These are phyloP conservation scores for Watsonalla binaria DNA, from an alignment of 2,888 invertebrate genomes.

Conservation along the genomic window DNA sequence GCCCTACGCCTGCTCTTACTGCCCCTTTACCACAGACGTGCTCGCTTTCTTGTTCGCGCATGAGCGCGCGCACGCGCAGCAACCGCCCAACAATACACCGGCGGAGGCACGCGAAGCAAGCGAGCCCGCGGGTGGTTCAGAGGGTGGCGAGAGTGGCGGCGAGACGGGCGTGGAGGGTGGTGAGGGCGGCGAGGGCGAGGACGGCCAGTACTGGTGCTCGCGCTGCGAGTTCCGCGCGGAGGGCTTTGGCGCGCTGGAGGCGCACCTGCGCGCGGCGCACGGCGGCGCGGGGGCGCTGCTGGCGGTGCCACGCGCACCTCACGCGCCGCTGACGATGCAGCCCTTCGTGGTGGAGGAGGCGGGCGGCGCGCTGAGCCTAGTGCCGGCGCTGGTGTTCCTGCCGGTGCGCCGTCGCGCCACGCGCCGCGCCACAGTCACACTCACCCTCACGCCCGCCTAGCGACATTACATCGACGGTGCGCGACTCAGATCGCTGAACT, in stretches of 20 bases:
- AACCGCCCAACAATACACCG: conserved; percentile 45
- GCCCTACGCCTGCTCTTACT: conserved; percentile 93
- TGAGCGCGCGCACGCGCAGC: conserved; percentile 87
- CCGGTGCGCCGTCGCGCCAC: conserved; percentile 93
- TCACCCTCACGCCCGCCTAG: conserved; percentile 95
- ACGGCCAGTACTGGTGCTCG: conserved; percentile 67
- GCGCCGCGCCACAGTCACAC: conserved; percentile 92
- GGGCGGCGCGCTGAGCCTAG: conserved; percentile 82
- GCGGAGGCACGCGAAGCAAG: conserved; percentile 19
- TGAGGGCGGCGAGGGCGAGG: conserved; percentile 40
- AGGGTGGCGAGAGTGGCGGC: conserved; percentile 35
- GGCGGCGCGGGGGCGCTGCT: conserved; percentile 74
- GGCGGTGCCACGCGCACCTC: conserved; percentile 81
- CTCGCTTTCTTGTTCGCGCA: conserved; percentile 95
- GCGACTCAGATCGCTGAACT: conserved; percentile 69
- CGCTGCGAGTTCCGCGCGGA: conserved; percentile 71
- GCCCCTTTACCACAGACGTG: conserved; percentile 93
- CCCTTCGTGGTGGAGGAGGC: conserved; percentile 90
- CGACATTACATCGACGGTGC: conserved; percentile 53
- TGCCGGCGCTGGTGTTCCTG: conserved; percentile 95
- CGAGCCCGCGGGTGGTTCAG: conserved; percentile 22
- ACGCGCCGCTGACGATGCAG: conserved; percentile 90
- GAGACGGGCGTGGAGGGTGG: conserved; percentile 40
- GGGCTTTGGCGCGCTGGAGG: conserved; percentile 68
- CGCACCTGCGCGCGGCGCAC: conserved; percentile 69